A percentile compares a stretch with the other conserved stretches of the same genome.
phyloP scores from a whole-genome alignment of 2,888 invertebrate species.

The Plagiodera versicolora region DNA sequence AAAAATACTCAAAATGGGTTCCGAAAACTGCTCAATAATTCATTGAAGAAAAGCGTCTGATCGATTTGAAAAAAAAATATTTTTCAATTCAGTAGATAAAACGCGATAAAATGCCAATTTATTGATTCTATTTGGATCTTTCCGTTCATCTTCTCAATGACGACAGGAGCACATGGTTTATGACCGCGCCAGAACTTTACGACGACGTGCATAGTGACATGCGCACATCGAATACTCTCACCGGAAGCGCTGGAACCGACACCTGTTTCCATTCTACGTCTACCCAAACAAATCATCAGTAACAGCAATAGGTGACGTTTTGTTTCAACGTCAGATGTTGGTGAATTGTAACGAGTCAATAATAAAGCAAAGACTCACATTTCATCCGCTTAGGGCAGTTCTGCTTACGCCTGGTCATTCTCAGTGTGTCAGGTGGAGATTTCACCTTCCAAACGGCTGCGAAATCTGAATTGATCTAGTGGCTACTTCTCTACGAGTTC shows the following conservation, averaged over 20 bases:
- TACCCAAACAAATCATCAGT: too few species aligned
- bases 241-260: too few species aligned
- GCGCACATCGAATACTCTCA: too few species aligned
- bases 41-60: too few species aligned
- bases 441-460: not conserved
- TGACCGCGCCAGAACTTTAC: not conserved
- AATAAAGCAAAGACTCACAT: conserved; percentile 50
- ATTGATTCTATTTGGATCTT: too few species aligned
- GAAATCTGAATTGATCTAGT: not conserved
- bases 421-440: conserved; percentile 38
- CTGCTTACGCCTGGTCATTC: conserved; percentile 59
- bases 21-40: too few species aligned
- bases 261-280: too few species aligned
- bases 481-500: conserved; percentile 24
- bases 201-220: not conserved
- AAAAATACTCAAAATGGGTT: too few species aligned
- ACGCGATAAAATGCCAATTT: too few species aligned
- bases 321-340: not conserved
- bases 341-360: not conserved
- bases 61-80: too few species aligned
- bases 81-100: too few species aligned
- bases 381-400: conserved; percentile 60
- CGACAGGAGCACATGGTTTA: not conserved
- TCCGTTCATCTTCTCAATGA: not conserved
- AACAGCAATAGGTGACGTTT: too few species aligned